Conservation (phyloP, 2,113 vertebrate genomes). For the Ceyx cyanopectus region DNA sequence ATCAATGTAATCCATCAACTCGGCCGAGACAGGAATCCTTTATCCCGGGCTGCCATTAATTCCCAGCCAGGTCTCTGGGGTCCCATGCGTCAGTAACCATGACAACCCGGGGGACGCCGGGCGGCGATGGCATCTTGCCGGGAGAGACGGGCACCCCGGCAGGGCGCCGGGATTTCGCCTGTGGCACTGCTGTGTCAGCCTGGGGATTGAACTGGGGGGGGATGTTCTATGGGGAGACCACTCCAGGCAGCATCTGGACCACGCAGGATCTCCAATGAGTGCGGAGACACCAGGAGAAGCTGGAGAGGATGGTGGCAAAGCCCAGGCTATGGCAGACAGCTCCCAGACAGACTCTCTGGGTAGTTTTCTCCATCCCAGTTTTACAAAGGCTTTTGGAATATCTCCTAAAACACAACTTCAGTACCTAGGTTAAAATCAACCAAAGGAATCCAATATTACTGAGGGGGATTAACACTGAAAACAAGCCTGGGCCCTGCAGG, state of each 20-base stretch:
- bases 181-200: conserved; percentile 52
- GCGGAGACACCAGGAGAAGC: fast-evolving
- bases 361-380: background rate
- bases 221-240: fast-evolving
- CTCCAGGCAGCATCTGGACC: fast-evolving
- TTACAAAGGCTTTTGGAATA: background rate
- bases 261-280: fast-evolving
- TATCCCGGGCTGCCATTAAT: conserved; percentile 95
- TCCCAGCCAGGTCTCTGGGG: conserved; percentile 92
- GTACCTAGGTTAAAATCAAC: background rate
- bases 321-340: background rate
- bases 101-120: conserved; percentile 90
- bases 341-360: background rate
- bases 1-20: conserved; percentile 98
- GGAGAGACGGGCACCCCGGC: conserved; percentile 82
- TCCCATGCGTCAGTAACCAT: conserved; percentile 93
- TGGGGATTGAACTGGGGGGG: fast-evolving
- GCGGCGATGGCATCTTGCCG: conserved; percentile 79
- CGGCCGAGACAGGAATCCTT: conserved; percentile 98
- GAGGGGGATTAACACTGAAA: fast-evolving
- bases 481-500: background rate
- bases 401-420: background rate
- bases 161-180: conserved; percentile 85
- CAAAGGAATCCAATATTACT: fast-evolving
- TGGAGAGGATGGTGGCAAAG: background rate